Percentiles rank a stretch among this genome's conserved stretches.
phyloP scores from a whole-genome alignment of 2,113 vertebrate species.

The Toxostoma redivivum region DNA sequence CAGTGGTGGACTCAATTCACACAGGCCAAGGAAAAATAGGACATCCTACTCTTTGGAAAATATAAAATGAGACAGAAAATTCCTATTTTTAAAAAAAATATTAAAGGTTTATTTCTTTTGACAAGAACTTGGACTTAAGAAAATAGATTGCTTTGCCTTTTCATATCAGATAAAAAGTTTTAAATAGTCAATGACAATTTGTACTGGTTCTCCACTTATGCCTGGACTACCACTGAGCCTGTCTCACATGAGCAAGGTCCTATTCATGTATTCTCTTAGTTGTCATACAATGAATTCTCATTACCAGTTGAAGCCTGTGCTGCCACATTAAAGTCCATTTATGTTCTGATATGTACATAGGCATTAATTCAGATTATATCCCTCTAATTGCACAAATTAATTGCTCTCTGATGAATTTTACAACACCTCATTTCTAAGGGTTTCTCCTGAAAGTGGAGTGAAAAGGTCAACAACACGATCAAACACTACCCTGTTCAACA shows the following conservation, averaged over 20 bases:
- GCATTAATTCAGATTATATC: conserved; percentile 51
- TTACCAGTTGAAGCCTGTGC: background rate
- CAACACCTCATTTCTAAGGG: conserved; percentile 55
- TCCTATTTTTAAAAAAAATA: background rate
- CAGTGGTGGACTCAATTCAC: background rate
- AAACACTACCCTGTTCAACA: conserved; percentile 55
- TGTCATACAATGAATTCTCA: background rate
- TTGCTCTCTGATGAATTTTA: conserved; percentile 67
- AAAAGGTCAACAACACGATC: conserved; percentile 69
- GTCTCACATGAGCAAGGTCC: background rate
- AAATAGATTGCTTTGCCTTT: background rate
- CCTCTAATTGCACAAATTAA: conserved; percentile 67
- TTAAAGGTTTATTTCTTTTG: background rate
- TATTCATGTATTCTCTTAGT: background rate
- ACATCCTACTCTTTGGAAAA: conserved; percentile 17
- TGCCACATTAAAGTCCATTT: conserved; percentile 32
- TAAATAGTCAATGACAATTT: background rate
- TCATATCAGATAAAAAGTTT: background rate
- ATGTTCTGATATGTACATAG: conserved; percentile 8
- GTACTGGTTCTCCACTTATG: background rate
- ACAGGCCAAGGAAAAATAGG: background rate
- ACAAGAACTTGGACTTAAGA: background rate
- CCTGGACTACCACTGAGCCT: background rate
- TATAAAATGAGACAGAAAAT: background rate
- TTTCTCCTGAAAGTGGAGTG: conserved; percentile 28